These are phyloP conservation scores for Sebastes taczanowskii DNA, from an alignment of 2,797 vertebrate species.

Conservation along the genomic window DNA sequence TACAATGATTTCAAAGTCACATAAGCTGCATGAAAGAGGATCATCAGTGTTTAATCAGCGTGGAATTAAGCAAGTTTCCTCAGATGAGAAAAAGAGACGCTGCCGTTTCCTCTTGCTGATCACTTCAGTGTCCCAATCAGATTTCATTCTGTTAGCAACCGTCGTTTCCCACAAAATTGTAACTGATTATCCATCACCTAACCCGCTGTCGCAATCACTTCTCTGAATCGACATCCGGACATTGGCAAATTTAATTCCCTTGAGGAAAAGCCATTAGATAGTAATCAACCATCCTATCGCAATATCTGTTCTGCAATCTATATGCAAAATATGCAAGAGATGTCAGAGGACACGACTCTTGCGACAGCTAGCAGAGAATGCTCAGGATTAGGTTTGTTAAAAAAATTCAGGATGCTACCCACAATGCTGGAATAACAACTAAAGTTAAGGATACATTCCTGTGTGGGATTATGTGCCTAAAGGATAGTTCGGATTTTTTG, in stretches of 20 bases:
- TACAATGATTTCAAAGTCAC: neutral
- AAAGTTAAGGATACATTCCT: neutral
- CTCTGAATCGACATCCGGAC: conserved; percentile 26
- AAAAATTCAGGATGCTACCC: neutral
- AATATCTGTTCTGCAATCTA: conserved; percentile 6
- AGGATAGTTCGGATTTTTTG: neutral
- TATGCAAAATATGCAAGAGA: conserved; percentile 14
- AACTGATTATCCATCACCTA: conserved; percentile 18
- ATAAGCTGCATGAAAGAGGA: neutral
- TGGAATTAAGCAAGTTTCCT: neutral
- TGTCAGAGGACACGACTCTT: conserved; percentile 28
- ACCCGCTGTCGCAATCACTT: neutral
- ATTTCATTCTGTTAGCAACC: conserved; percentile 2
- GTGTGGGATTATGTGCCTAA: neutral
- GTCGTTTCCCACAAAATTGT: conserved; percentile 6
- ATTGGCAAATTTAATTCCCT: conserved; percentile 17
- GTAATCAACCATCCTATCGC: conserved; percentile 20
- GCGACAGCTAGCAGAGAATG: conserved; percentile 2
- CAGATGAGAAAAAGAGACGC: neutral
- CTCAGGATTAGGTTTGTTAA: neutral
- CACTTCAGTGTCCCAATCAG: neutral
- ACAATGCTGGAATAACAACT: neutral
- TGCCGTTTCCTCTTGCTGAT: neutral
- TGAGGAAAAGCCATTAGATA: conserved; percentile 12
- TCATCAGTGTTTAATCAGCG: conserved; percentile 14